These are phyloP conservation scores for Anas flavirostris DNA, from an alignment of 2,797 vertebrate genomes.

Conservation along the genomic window DNA sequence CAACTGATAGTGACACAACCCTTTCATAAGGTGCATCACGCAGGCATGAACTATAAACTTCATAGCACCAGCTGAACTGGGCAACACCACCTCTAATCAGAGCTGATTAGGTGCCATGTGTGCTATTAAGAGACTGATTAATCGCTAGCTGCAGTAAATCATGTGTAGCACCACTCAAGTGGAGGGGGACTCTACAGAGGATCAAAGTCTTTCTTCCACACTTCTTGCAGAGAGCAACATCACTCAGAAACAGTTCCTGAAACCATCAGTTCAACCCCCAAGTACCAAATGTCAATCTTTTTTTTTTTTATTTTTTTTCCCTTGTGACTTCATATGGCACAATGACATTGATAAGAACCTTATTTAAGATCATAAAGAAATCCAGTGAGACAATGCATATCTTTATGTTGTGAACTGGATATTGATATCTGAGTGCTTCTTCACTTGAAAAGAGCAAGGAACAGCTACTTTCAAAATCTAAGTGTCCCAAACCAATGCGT, in stretches of 20 bases:
- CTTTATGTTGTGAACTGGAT: background rate
- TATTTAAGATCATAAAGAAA: background rate
- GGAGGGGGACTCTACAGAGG: background rate
- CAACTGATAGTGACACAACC: background rate
- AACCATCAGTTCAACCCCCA: background rate
- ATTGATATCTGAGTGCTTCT: background rate
- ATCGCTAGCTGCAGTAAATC: background rate
- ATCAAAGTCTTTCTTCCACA: background rate
- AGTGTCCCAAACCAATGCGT: background rate
- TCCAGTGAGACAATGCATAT: background rate
- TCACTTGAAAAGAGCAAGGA: background rate
- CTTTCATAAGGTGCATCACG: background rate
- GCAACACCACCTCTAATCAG: background rate
- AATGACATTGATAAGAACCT: background rate
- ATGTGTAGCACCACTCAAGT: background rate
- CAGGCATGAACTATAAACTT: background rate
- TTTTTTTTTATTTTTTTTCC: no score
- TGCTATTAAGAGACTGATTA: background rate
- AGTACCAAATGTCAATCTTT: background rate
- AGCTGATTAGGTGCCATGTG: background rate
- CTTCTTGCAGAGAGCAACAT: background rate
- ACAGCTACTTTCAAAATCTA: background rate
- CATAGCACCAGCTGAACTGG: background rate
- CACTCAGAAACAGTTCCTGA: background rate
- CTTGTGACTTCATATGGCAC: background rate